A percentile compares a stretch with the other conserved stretches of the same genome.
These are phyloP conservation scores for Liopterus haemorrhoidalis DNA, from an alignment of 2,888 invertebrate genomes.

Conservation along the genomic window DNA sequence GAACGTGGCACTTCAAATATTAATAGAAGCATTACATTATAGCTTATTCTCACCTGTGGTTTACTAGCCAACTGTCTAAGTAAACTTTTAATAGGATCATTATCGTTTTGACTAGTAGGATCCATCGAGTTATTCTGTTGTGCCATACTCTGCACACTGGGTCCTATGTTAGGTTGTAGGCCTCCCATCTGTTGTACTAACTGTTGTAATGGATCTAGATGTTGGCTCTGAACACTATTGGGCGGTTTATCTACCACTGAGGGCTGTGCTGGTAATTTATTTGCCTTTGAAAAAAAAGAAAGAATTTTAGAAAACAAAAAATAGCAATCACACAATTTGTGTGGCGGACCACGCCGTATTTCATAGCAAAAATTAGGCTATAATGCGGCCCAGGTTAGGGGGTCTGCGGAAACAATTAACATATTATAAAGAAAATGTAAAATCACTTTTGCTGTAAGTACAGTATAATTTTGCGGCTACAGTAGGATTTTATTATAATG, in stretches of 20 bases:
- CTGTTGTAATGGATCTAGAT: slow-evolving; percentile 49
- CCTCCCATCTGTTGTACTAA: slow-evolving; percentile 52
- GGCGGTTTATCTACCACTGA: slow-evolving; percentile 39
- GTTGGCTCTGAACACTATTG: slow-evolving; percentile 35
- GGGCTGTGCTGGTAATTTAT: slow-evolving; percentile 39
- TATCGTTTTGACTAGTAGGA: slow-evolving; percentile 34
- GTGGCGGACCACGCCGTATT: too few species aligned
- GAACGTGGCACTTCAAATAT: too few species aligned
- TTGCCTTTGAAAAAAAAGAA: slow-evolving; percentile 35
- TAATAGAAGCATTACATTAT: too few species aligned
- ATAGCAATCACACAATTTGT: too few species aligned
- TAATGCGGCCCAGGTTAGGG: too few species aligned
- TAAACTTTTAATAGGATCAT: slow-evolving; percentile 49
- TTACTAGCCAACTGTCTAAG: slow-evolving; percentile 47
- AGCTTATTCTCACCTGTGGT: slow-evolving; percentile 36
- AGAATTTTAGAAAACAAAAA: too few species aligned
- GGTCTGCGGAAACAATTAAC: too few species aligned
- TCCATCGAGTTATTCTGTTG: slow-evolving; percentile 15
- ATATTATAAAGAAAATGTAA: too few species aligned
- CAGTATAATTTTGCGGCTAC: too few species aligned
- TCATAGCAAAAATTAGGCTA: too few species aligned
- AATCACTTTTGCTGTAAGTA: too few species aligned
- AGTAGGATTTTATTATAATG: too few species aligned
- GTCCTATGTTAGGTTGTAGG: slow-evolving; percentile 38
- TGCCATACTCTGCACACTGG: slow-evolving; percentile 36